These are phyloP conservation scores for Pammene aurita DNA, from an alignment of 2,888 invertebrate genomes.

Conservation along the genomic window DNA sequence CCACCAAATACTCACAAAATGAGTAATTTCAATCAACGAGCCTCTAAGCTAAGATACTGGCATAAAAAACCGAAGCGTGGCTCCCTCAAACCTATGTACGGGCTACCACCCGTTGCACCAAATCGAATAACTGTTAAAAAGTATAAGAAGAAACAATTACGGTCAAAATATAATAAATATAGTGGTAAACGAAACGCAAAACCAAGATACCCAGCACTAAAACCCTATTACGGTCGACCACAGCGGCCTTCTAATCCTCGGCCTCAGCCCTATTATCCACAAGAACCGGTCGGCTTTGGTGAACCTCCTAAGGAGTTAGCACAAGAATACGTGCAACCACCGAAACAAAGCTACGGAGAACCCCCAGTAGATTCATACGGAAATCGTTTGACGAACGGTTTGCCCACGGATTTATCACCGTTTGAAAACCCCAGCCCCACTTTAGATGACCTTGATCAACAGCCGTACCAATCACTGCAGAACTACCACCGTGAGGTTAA, in stretches of 20 bases:
- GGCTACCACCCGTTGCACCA: slow-evolving; percentile 43
- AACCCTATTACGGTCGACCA: slow-evolving; percentile 16
- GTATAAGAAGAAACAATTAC: slow-evolving; percentile 52
- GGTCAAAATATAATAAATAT: slow-evolving; percentile 52
- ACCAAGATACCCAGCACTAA: slow-evolving; percentile 50
- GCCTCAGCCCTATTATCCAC: slow-evolving; percentile 46
- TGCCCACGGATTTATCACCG: slow-evolving; percentile 49
- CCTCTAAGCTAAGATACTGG: slow-evolving; percentile 23
- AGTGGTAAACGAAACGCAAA: slow-evolving; percentile 53
- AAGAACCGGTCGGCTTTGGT: slow-evolving; percentile 61
- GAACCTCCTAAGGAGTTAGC: slow-evolving; percentile 63
- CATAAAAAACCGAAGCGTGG: slow-evolving; percentile 48
- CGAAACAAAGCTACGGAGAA: slow-evolving; percentile 55
- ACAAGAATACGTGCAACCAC: slow-evolving; percentile 47
- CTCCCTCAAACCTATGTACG: slow-evolving; percentile 53
- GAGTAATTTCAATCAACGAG: slow-evolving; percentile 47
- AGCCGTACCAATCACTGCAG: slow-evolving; percentile 52
- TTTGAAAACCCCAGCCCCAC: slow-evolving; percentile 45
- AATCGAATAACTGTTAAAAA: slow-evolving; percentile 59
- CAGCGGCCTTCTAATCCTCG: slow-evolving; percentile 50
- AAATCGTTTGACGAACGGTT: slow-evolving; percentile 53
- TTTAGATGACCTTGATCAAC: slow-evolving; percentile 44
- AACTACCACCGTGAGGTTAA: slow-evolving; percentile 48
- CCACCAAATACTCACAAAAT: slow-evolving; percentile 55
- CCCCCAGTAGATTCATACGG: slow-evolving; percentile 68